phyloP scores from a whole-genome alignment of 1,140 invertebrate genomes.

The Aphelenchoides besseyi region DNA sequence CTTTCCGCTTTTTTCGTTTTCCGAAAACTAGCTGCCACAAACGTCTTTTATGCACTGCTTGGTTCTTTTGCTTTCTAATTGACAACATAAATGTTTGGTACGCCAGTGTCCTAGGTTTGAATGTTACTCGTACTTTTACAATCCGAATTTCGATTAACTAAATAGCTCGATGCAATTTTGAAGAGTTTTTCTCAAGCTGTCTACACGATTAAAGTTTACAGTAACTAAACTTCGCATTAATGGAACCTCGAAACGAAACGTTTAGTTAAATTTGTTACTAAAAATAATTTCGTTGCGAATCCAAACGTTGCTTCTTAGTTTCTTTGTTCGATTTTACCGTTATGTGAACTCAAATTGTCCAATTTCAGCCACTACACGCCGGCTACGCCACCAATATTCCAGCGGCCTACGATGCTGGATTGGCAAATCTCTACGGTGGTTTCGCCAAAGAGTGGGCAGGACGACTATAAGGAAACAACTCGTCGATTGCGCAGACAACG shows the following conservation, averaged over 20 bases:
- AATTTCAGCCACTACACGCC: constrained; percentile 20
- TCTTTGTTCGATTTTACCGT: not conserved
- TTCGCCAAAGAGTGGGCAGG: constrained; percentile 36
- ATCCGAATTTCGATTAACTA: too few relatives aligned
- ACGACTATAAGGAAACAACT: constrained; percentile 18
- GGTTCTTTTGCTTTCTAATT: not conserved
- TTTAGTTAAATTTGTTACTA: too few relatives aligned
- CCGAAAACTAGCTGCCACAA: not conserved
- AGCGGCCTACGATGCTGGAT: constrained; percentile 24
- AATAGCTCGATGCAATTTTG: too few relatives aligned
- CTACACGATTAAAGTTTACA: too few relatives aligned
- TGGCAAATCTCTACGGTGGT: constrained; percentile 32
- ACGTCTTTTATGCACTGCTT: not conserved
- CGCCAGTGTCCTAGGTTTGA: too few relatives aligned
- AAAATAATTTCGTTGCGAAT: too few relatives aligned
- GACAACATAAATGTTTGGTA: too few relatives aligned
- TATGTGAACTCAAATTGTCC: not conserved
- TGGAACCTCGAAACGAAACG: too few relatives aligned
- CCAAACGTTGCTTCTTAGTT: too few relatives aligned
- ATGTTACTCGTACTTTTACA: too few relatives aligned
- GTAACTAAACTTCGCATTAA: too few relatives aligned
- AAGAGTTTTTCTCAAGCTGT: too few relatives aligned
- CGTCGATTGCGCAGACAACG: constrained; percentile 8
- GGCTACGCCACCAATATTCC: constrained; percentile 21
- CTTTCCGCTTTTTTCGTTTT: constrained; percentile 16